Evolutionary conservation across 2,113 vertebrate species (phyloP).

Genomic region (Ameiurus melas): DNA sequence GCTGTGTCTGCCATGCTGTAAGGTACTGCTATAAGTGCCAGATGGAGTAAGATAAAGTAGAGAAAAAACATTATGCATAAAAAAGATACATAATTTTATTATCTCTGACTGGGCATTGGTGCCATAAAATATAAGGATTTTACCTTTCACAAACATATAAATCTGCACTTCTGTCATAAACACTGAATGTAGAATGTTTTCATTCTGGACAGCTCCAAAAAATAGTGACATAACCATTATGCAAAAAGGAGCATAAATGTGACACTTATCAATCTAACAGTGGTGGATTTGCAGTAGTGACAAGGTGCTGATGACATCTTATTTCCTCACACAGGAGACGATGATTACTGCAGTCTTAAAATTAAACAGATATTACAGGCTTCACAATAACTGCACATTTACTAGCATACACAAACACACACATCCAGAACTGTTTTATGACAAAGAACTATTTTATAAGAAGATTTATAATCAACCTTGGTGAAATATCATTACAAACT

Average conservation of each 20-base stretch:
- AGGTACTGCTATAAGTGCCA: neutral
- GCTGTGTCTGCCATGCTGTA: neutral
- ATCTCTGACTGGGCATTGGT: neutral
- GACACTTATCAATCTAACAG: constrained; percentile 1
- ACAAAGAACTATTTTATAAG: neutral
- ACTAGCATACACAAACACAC: neutral
- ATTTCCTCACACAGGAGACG: neutral
- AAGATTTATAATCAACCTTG: neutral
- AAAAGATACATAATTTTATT: constrained; percentile 12
- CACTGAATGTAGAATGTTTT: neutral
- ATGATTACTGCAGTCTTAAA: neutral
- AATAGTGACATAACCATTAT: constrained; percentile 24
- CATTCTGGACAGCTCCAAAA: neutral
- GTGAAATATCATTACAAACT: neutral
- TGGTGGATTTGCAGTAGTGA: constrained; percentile 1
- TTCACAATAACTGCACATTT: neutral
- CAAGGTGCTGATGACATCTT: neutral
- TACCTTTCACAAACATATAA: neutral
- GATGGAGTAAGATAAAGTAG: neutral
- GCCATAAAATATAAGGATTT: neutral
- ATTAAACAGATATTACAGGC: neutral
- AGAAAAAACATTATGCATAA: neutral
- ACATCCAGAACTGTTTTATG: neutral
- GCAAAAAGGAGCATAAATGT: neutral
- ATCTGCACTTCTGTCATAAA: constrained; percentile 3